A percentile compares a stretch with the other conserved stretches of the same genome.
Conservation (phyloP, 2,113 vertebrate genomes). For the Euleptes europaea region DNA sequence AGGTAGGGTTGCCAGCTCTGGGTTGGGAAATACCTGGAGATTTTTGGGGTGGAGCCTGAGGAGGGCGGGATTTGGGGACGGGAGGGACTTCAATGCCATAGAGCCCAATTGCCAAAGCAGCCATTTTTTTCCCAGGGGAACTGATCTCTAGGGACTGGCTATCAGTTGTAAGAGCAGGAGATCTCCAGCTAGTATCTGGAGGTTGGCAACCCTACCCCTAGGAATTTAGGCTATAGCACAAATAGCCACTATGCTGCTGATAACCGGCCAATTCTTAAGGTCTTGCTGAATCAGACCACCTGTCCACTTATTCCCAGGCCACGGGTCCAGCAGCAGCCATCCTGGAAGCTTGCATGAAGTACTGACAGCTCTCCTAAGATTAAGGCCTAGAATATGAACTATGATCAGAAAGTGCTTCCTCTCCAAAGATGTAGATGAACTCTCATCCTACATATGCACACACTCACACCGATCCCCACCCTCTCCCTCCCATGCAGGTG, state of each 20-base stretch:
- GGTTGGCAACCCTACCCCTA: not conserved
- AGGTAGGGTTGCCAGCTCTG: too few relatives aligned
- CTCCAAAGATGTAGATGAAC: not conserved
- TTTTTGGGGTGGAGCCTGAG: too few relatives aligned
- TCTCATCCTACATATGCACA: not conserved
- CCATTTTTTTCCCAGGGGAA: too few relatives aligned
- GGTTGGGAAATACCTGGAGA: too few relatives aligned
- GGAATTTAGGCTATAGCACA: not conserved
- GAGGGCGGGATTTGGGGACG: too few relatives aligned
- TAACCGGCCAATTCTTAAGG: not conserved
- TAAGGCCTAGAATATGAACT: not conserved
- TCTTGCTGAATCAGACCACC: not conserved
- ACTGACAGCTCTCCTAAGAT: not conserved
- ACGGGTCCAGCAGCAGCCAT: not conserved
- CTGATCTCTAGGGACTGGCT: too few relatives aligned
- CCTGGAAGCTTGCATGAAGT: not conserved
- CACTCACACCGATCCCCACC: not conserved
- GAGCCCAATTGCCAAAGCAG: too few relatives aligned
- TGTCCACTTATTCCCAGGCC: not conserved
- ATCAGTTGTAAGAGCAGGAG: too few relatives aligned
- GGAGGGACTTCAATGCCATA: too few relatives aligned
- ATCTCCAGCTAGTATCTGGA: too few relatives aligned
- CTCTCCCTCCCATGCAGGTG: conserved; percentile 10
- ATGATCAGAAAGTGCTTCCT: fast-evolving
- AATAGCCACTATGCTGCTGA: too few relatives aligned